Percentiles rank a stretch among this genome's conserved stretches.
Conservation (phyloP, 2,888 invertebrate genomes). For the Tetanocera ferruginea region DNA sequence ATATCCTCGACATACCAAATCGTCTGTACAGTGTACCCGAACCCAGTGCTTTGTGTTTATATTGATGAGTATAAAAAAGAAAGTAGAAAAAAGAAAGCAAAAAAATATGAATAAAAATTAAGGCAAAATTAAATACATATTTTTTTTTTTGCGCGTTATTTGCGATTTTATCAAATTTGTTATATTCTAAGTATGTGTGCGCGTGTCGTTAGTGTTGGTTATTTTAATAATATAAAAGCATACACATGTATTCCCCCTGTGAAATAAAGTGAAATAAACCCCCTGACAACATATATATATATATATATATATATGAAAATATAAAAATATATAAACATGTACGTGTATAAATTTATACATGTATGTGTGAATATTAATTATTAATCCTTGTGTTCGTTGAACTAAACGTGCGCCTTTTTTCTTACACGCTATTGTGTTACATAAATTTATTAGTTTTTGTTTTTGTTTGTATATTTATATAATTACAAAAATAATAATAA, state of each 20-base stretch:
- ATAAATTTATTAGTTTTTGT: not conserved
- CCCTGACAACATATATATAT: too few species aligned
- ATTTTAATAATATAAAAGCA: too few species aligned
- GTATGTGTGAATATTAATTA: not conserved
- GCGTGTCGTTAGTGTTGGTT: not conserved
- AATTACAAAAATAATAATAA: not conserved
- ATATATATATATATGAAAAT: too few species aligned
- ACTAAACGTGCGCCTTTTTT: not conserved
- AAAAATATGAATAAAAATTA: not conserved
- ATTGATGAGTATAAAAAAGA: not conserved
- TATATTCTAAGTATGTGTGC: not conserved
- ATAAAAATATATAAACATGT: not conserved
- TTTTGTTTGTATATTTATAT: not conserved
- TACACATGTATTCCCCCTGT: too few species aligned
- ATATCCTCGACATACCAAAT: slow-evolving; percentile 18
- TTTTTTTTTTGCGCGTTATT: not conserved
- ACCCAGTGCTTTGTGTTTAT: slow-evolving; percentile 8
- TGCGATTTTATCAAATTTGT: not conserved
- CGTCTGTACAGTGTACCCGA: not conserved
- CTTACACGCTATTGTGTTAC: not conserved
- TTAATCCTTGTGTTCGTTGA: not conserved
- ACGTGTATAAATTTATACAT: not conserved
- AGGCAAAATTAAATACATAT: not conserved
- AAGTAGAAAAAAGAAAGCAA: not conserved
- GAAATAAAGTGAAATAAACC: too few species aligned